phyloP scores from a whole-genome alignment of 2,888 invertebrate genomes.

The Electrophaes corylata region DNA sequence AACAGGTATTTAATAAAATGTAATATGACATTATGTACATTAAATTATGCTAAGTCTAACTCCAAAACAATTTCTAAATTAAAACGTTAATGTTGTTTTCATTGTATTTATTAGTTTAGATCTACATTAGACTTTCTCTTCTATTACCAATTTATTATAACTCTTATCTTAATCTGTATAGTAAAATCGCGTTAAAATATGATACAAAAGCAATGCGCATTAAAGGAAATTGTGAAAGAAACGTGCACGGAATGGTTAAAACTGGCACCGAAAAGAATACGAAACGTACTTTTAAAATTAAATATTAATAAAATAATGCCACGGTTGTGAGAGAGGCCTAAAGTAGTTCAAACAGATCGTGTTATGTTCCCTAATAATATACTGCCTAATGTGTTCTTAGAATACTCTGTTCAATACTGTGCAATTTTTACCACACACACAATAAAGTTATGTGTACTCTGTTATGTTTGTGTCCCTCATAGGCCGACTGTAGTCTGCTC shows the following conservation, averaged over 20 bases:
- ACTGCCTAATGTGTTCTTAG: slow-evolving; percentile 81
- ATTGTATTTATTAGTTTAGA: slow-evolving; percentile 41
- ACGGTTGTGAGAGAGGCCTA: slow-evolving; percentile 83
- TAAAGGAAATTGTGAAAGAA: slow-evolving; percentile 38
- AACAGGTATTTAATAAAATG: slow-evolving; percentile 30
- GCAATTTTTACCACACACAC: slow-evolving; percentile 56
- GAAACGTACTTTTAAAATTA: slow-evolving; percentile 46
- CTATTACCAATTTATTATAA: slow-evolving; percentile 41
- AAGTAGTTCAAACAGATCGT: slow-evolving; percentile 64
- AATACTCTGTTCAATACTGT: slow-evolving; percentile 65
- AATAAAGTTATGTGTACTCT: slow-evolving; percentile 65
- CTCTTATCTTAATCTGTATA: slow-evolving; percentile 27
- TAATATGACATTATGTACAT: slow-evolving; percentile 49
- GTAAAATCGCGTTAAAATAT: slow-evolving; percentile 20
- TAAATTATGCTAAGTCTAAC: slow-evolving; percentile 53
- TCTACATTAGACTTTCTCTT: slow-evolving; percentile 44
- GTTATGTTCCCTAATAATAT: slow-evolving; percentile 65
- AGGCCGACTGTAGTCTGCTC: slow-evolving; percentile 23
- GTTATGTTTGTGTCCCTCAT: slow-evolving; percentile 62
- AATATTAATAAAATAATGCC: slow-evolving; percentile 50
- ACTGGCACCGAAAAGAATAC: slow-evolving; percentile 42
- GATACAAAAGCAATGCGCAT: slow-evolving; percentile 11
- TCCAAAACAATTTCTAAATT: slow-evolving; percentile 46
- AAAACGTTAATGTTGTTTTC: slow-evolving; percentile 39
- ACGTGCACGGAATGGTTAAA: slow-evolving; percentile 47